Conservation (phyloP, 2,888 invertebrate genomes). For the Machimus rusticus region DNA sequence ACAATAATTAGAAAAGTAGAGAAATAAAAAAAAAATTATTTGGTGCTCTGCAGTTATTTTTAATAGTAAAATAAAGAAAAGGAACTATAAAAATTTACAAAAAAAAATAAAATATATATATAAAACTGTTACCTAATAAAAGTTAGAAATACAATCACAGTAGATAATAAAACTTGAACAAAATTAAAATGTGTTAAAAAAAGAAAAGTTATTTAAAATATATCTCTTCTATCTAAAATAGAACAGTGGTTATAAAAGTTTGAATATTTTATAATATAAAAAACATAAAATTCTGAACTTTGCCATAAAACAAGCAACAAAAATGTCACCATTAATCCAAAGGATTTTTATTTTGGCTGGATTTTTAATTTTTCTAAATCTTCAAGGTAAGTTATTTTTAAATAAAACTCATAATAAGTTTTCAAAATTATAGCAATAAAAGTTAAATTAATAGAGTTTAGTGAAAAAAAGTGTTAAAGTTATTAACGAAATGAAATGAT, state of each 20-base stretch:
- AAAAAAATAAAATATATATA: background rate
- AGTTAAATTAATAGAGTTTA: no score
- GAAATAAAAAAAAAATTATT: background rate
- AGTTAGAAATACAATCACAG: background rate
- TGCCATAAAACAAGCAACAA: constrained; percentile 39
- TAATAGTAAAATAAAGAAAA: background rate
- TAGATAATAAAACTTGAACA: background rate
- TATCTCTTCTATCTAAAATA: background rate
- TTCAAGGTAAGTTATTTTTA: constrained; percentile 55
- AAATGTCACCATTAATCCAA: constrained; percentile 60
- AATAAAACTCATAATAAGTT: no score
- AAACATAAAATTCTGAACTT: background rate
- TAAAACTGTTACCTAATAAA: background rate
- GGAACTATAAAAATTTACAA: background rate
- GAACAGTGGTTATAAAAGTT: background rate
- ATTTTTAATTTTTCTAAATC: constrained; percentile 56
- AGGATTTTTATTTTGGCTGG: constrained; percentile 58
- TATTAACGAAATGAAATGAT: no score
- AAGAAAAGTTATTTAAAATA: background rate
- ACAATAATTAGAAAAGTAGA: background rate
- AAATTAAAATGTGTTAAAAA: constrained; percentile 59
- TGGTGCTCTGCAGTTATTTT: background rate
- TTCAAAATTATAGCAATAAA: no score
- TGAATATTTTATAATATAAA: background rate
- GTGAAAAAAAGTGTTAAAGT: no score